Evolutionary conservation across 2,888 invertebrate genomes (phyloP).

Genomic region (Apotomis turbidana): DNA sequence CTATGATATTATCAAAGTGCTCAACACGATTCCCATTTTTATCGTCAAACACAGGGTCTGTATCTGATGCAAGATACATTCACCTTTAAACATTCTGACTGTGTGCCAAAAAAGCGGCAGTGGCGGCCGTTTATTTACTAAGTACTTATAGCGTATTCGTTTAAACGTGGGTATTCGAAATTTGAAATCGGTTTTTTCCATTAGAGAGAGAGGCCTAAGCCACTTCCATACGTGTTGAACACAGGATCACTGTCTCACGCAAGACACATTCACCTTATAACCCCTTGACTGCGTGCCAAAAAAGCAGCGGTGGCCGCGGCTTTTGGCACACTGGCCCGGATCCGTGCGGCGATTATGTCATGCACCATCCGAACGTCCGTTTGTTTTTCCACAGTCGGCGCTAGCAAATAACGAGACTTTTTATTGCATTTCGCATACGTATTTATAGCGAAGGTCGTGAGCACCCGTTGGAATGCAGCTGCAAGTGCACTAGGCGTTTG

Average conservation of each 20-base stretch:
- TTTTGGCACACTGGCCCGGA: constrained; percentile 79
- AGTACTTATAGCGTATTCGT: too few relatives aligned
- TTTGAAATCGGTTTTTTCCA: too few relatives aligned
- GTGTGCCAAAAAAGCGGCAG: too few relatives aligned
- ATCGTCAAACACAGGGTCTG: not conserved
- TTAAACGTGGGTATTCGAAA: too few relatives aligned
- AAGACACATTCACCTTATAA: constrained; percentile 76
- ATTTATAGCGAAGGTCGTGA: constrained; percentile 57
- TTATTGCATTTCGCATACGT: constrained; percentile 34
- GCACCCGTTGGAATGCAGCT: constrained; percentile 46
- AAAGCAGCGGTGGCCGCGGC: constrained; percentile 63
- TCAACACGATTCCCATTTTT: too few relatives aligned
- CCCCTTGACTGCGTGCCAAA: constrained; percentile 78
- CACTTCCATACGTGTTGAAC: too few relatives aligned
- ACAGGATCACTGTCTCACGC: constrained; percentile 44
- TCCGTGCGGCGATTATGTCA: constrained; percentile 81
- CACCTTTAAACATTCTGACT: too few relatives aligned
- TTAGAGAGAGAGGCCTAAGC: too few relatives aligned
- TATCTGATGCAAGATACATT: too few relatives aligned
- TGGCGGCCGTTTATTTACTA: too few relatives aligned
- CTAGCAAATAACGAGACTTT: constrained; percentile 52
- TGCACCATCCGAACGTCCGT: constrained; percentile 69
- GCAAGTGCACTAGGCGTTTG: constrained; percentile 20
- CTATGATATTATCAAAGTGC: too few relatives aligned
- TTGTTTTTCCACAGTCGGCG: constrained; percentile 65